Evolutionary conservation across 2,888 invertebrate genomes (phyloP).

Genomic region (Tipula confusa): DNA sequence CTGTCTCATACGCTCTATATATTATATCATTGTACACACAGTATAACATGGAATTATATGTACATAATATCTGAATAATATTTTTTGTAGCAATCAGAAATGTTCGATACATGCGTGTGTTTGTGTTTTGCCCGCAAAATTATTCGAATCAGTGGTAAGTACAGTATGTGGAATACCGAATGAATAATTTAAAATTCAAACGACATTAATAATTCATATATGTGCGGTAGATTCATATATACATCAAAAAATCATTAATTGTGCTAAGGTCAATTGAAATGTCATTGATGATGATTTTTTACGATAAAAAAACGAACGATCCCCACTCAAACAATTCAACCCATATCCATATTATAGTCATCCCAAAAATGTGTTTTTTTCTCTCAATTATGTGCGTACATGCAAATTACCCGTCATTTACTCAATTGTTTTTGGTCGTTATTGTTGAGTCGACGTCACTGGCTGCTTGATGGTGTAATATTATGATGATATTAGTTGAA

Average conservation of each 20-base stretch:
- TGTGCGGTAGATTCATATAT: not conserved
- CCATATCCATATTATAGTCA: not conserved
- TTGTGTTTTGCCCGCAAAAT: too few relatives aligned
- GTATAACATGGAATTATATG: too few relatives aligned
- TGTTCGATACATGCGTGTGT: too few relatives aligned
- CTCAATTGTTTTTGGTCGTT: not conserved
- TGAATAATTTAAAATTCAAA: not conserved
- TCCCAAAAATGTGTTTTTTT: not conserved
- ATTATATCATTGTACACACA: too few relatives aligned
- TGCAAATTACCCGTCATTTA: not conserved
- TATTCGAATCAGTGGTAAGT: too few relatives aligned
- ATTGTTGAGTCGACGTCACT: not conserved
- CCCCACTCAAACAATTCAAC: not conserved
- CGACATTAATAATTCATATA: not conserved
- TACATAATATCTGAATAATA: too few relatives aligned
- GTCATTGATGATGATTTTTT: not conserved
- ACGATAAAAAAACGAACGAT: not conserved
- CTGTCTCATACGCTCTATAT: too few relatives aligned
- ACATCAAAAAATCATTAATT: not conserved
- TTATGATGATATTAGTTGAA: not conserved
- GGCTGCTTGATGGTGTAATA: not conserved
- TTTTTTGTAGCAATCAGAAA: too few relatives aligned
- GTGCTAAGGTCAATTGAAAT: not conserved
- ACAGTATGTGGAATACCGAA: too few relatives aligned
- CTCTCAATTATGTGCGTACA: not conserved